A percentile compares a stretch with the other conserved stretches of the same genome.
Evolutionary conservation across 1,140 invertebrate species (phyloP).

Genomic region (Drosophila ohnishii): DNA sequence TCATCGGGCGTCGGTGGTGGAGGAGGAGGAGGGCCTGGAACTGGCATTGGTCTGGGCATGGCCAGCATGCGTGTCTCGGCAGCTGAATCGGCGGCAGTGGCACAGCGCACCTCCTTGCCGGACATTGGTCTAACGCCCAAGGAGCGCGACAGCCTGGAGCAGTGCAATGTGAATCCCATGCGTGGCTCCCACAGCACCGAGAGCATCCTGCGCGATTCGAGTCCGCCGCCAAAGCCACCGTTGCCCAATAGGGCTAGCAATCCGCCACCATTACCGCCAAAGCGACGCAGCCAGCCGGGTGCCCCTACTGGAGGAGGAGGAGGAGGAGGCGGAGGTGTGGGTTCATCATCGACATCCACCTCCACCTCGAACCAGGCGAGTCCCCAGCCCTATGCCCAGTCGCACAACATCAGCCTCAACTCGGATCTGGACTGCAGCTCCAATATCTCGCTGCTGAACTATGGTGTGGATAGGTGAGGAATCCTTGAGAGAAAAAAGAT

Average conservation of each 20-base stretch:
- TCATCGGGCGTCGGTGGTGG: slow-evolving; percentile 8
- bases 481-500: too few relatives aligned
- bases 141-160: slow-evolving; percentile 81
- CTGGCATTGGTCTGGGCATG: slow-evolving; percentile 18
- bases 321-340: not conserved
- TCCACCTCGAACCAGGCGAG: slow-evolving; percentile 64
- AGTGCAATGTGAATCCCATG: slow-evolving; percentile 84
- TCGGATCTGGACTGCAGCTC: slow-evolving; percentile 84
- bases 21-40: slow-evolving; percentile 20
- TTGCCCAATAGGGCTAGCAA: slow-evolving; percentile 85
- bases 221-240: slow-evolving; percentile 93
- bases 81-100: slow-evolving; percentile 63
- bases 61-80: slow-evolving; percentile 49
- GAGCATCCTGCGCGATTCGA: slow-evolving; percentile 85
- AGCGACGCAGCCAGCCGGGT: slow-evolving; percentile 85
- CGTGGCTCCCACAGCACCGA: slow-evolving; percentile 90
- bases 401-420: slow-evolving; percentile 75
- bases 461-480: slow-evolving; percentile 85
- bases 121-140: slow-evolving; percentile 92
- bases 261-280: slow-evolving; percentile 91
- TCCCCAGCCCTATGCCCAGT: slow-evolving; percentile 67
- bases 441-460: slow-evolving; percentile 84
- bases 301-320: slow-evolving; percentile 36
- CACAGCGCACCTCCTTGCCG: slow-evolving; percentile 85
- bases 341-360: slow-evolving; percentile 34